Conservation (phyloP, 2,888 invertebrate species). For the Parnassius apollo region DNA sequence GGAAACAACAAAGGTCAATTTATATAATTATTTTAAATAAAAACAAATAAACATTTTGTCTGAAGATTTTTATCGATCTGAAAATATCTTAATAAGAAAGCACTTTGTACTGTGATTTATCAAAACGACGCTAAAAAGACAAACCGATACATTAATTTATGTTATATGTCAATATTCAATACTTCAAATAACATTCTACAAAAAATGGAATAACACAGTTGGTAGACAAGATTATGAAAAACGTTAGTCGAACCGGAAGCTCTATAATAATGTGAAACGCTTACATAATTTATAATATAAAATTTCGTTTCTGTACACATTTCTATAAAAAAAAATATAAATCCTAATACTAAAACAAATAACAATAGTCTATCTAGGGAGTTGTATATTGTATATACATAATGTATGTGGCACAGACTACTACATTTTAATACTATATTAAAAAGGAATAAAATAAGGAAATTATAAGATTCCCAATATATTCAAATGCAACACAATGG, state of each 20-base stretch:
- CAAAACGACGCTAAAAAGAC: conserved; percentile 15
- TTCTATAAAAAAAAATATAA: conserved; percentile 62
- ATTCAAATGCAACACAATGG: not conserved
- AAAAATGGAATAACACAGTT: conserved; percentile 37
- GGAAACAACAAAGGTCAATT: too few relatives aligned
- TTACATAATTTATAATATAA: conserved; percentile 51
- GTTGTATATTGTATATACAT: conserved; percentile 68
- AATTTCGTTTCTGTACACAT: conserved; percentile 53
- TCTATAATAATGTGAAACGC: conserved; percentile 63
- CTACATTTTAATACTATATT: conserved; percentile 39
- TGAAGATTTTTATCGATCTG: too few relatives aligned
- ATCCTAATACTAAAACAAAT: conserved; percentile 61
- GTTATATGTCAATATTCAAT: conserved; percentile 13
- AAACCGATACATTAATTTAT: conserved; percentile 13
- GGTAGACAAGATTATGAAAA: conserved; percentile 56
- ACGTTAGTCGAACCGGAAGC: conserved; percentile 64
- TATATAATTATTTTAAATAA: too few relatives aligned
- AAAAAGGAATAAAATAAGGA: conserved; percentile 8
- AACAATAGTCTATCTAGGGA: conserved; percentile 73
- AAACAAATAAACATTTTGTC: too few relatives aligned
- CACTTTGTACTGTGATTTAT: conserved; percentile 32
- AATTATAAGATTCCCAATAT: not conserved
- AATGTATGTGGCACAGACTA: conserved; percentile 74
- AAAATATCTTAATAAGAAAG: too few relatives aligned
- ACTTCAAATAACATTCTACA: conserved; percentile 19